Evolutionary conservation across 2,888 invertebrate species (phyloP), one percentile per base, ranked within the genome.

Genomic region (Amiota communis): DNA sequence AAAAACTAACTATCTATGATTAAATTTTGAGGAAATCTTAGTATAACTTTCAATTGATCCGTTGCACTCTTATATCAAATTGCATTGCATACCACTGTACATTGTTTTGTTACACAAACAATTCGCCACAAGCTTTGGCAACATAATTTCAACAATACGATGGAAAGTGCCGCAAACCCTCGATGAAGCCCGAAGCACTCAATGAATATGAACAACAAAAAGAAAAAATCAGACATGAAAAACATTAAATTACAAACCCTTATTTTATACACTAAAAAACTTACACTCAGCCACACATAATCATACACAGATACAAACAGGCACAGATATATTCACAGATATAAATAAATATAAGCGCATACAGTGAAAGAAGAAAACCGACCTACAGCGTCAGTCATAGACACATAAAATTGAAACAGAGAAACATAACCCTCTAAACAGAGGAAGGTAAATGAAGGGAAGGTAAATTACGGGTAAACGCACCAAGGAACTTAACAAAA

Each of bases 201-300:
- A 69, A 53, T 12, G 72, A 73, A 74, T 76, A 76, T 74, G 75
- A 81, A 84, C 80, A 81, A 82, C 80, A 81, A 51, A 77, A 80
- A 83, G 80, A 51, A 77, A 80, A 83, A 87, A 86, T 87, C 87
- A 87, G 87, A 86, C 84, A 82, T 79, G 36, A 87, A 86, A 85
- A 86, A 86, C 86, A 87, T 87, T 87, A 84, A 84, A 86, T 84
- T 87, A 81, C 85, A 84, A 87, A 87, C 87, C 87, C 87, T 87
- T 87, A 87, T 87, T 87, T 86, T 57, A 76, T 72, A 78, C 75
- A 74, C 59, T 75, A 77, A 79, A 77, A 82, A 79, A 76, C 80
- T 75, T 61, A 15, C 73, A 77, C 36, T 57, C 48, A 10, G 23
- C 17, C 63, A 64, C 63, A 71, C 20, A 12, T 64, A 46, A 23